These are phyloP conservation scores for Drosophila recens DNA, from an alignment of 2,888 invertebrate species.

Conservation along the genomic window DNA sequence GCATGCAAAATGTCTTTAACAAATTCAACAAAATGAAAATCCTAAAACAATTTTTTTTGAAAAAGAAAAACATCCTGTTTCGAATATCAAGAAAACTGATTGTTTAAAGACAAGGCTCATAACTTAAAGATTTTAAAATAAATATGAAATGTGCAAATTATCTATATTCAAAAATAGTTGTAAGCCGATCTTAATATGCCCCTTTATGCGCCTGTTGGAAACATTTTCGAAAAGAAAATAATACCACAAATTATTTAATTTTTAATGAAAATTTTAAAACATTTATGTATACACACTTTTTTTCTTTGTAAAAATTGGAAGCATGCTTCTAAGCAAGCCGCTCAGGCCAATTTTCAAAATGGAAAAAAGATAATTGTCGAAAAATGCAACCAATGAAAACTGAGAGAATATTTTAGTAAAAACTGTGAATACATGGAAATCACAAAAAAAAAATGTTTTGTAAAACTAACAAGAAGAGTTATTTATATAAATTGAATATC, in stretches of 20 bases:
- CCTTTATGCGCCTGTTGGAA: background rate
- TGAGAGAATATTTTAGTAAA: too few species aligned
- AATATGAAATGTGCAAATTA: background rate
- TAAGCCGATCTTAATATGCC: background rate
- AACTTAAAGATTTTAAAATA: background rate
- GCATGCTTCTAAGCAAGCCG: too few species aligned
- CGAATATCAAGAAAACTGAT: background rate
- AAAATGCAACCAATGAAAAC: background rate
- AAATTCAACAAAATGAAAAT: background rate
- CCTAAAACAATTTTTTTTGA: background rate
- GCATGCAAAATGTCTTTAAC: conserved; percentile 4
- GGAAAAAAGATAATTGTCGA: background rate
- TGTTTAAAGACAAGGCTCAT: background rate
- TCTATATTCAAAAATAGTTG: background rate
- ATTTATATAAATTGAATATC: too few species aligned
- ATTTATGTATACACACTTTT: too few species aligned
- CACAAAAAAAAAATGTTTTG: background rate
- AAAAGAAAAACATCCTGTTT: background rate
- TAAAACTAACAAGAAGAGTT: background rate
- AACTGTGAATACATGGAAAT: background rate
- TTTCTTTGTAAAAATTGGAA: background rate
- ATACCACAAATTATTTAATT: background rate
- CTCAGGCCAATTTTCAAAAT: background rate
- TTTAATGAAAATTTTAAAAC: background rate
- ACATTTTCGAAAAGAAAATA: background rate